A percentile compares a stretch with the other conserved stretches of the same genome.
Evolutionary conservation across 2,888 invertebrate genomes (phyloP).

Genomic region (Druceiella hillmani): DNA sequence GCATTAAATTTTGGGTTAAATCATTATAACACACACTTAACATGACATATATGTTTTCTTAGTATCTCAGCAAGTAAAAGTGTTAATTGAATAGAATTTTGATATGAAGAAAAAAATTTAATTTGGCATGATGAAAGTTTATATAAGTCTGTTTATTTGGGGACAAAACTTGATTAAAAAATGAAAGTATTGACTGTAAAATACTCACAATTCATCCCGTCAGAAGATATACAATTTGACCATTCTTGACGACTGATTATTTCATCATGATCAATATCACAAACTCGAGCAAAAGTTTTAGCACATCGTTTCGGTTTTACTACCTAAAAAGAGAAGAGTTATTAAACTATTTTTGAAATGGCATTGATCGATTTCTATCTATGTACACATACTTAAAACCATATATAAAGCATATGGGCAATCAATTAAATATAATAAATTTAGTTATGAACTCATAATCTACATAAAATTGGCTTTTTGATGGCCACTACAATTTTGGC

Average conservation of each 20-base stretch:
- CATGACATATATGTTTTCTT: neutral
- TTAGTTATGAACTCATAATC: no score
- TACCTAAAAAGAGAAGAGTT: no score
- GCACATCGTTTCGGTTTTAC: conserved; percentile 89
- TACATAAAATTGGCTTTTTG: no score
- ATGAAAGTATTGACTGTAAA: conserved; percentile 20
- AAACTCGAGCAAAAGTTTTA: conserved; percentile 79
- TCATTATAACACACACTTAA: no score
- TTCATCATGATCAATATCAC: conserved; percentile 79
- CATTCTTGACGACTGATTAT: conserved; percentile 78
- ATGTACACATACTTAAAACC: no score
- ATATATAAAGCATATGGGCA: no score
- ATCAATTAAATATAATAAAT: no score
- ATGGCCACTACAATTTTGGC: no score
- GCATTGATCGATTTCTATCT: no score
- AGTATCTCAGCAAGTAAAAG: neutral
- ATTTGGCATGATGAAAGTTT: neutral
- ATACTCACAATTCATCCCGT: conserved; percentile 79
- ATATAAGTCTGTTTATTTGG: neutral
- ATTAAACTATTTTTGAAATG: no score
- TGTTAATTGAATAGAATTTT: neutral
- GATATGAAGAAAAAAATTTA: neutral
- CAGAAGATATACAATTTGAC: conserved; percentile 76
- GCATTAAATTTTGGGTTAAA: no score
- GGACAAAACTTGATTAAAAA: neutral